Conservation (phyloP, 1,140 invertebrate genomes). For the Linepithema humile region DNA sequence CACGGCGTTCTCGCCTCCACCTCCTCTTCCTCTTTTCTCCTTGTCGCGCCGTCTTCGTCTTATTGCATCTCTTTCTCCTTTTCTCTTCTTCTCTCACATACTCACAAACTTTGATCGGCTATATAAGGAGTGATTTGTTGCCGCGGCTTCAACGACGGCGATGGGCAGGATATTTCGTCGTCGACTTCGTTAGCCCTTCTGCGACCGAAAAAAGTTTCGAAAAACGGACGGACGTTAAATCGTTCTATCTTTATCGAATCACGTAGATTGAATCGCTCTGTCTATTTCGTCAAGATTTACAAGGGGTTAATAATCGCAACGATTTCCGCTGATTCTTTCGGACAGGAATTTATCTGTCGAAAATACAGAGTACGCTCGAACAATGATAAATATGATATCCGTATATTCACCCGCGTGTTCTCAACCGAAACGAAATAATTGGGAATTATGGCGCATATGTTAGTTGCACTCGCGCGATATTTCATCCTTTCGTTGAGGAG, state of each 20-base stretch:
- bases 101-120: constrained; percentile 64
- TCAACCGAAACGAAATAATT: constrained; percentile 47
- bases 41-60: constrained; percentile 20
- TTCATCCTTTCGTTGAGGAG: constrained; percentile 22
- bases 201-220: neutral
- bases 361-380: constrained; percentile 5
- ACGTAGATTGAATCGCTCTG: neutral
- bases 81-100: constrained; percentile 40
- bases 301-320: constrained; percentile 5
- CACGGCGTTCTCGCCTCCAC: constrained; percentile 31
- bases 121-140: constrained; percentile 69
- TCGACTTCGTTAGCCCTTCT: constrained; percentile 28
- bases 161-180: constrained; percentile 42
- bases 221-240: neutral
- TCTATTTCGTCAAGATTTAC: neutral
- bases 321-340: constrained; percentile 10
- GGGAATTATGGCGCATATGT: constrained; percentile 38
- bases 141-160: constrained; percentile 31
- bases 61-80: constrained; percentile 11
- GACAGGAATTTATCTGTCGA: constrained; percentile 5
- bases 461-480: constrained; percentile 41
- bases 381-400: constrained; percentile 26
- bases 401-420: neutral
- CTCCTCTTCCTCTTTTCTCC: neutral
- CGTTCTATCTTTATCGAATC: neutral